Evolutionary conservation across 2,113 vertebrate species (phyloP).

Genomic region (Miniopterus natalensis): DNA sequence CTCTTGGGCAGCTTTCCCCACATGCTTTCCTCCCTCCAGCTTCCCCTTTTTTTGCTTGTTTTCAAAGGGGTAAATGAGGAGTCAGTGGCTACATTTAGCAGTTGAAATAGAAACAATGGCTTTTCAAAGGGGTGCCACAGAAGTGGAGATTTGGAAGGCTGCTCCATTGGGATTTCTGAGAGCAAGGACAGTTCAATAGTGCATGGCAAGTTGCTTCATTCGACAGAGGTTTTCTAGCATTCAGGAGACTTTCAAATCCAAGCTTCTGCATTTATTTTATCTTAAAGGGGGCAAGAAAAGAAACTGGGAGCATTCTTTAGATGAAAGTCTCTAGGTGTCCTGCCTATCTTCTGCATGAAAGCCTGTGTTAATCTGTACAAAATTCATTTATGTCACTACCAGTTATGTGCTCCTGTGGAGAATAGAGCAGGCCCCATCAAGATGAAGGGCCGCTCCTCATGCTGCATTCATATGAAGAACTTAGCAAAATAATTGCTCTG

Average conservation of each 20-base stretch:
- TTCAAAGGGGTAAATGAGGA: constrained; percentile 65
- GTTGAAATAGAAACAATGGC: constrained; percentile 70
- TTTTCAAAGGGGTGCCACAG: constrained; percentile 47
- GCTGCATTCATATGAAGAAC: constrained; percentile 32
- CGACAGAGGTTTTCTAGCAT: constrained; percentile 22
- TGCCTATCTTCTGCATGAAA: constrained; percentile 67
- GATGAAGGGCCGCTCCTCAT: constrained; percentile 67
- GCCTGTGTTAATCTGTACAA: constrained; percentile 70
- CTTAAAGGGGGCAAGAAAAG: constrained; percentile 64
- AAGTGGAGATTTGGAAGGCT: constrained; percentile 46
- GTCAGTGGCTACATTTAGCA: constrained; percentile 43
- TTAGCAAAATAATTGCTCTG: constrained; percentile 48
- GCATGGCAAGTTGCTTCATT: background rate
- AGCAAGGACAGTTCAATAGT: constrained; percentile 51
- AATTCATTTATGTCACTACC: constrained; percentile 78
- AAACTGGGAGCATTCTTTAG: constrained; percentile 60
- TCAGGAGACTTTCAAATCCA: constrained; percentile 54
- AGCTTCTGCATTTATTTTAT: constrained; percentile 70
- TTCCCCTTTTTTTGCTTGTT: constrained; percentile 37
- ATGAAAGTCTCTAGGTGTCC: constrained; percentile 57
- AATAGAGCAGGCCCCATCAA: constrained; percentile 40
- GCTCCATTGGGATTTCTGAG: constrained; percentile 24
- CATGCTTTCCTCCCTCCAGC: constrained; percentile 56
- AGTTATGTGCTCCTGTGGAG: constrained; percentile 65
- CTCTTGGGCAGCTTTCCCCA: background rate